Percentiles rank a stretch among this genome's conserved stretches.
phyloP scores from a whole-genome alignment of 2,888 invertebrate species.

The Choristoneura rosaceana region DNA sequence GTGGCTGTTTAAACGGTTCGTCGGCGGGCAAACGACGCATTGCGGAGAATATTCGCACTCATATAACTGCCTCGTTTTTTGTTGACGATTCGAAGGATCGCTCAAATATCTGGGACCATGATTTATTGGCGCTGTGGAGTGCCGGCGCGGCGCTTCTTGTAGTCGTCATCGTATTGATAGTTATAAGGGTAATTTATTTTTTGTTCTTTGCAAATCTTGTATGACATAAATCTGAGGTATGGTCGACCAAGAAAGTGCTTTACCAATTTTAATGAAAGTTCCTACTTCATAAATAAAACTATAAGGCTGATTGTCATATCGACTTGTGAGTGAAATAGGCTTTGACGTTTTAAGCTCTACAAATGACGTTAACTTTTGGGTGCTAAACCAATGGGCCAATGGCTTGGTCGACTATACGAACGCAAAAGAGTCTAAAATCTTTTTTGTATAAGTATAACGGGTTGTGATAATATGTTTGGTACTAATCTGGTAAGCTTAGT shows the following conservation, averaged over 20 bases:
- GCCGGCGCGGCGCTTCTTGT: slow-evolving; percentile 60
- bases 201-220: not conserved
- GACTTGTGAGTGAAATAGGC: no score
- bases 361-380: no score
- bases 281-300: no score
- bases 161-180: slow-evolving; percentile 58
- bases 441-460: not conserved
- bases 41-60: slow-evolving; percentile 79
- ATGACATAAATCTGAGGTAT: not conserved
- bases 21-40: slow-evolving; percentile 91
- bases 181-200: slow-evolving; percentile 64
- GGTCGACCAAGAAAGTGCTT: no score
- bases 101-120: slow-evolving; percentile 61
- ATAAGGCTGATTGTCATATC: no score
- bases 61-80: slow-evolving; percentile 70
- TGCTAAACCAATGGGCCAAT: no score
- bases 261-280: no score
- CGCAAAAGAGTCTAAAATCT: not conserved
- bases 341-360: no score
- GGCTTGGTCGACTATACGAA: not conserved
- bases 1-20: slow-evolving; percentile 89
- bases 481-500: no score
- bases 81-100: slow-evolving; percentile 66
- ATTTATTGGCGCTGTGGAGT: slow-evolving; percentile 63
- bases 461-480: no score